Evolutionary conservation across 92 coral and sea anemone species (phyloP).

Genomic region (Epizoanthus illoricatus): DNA sequence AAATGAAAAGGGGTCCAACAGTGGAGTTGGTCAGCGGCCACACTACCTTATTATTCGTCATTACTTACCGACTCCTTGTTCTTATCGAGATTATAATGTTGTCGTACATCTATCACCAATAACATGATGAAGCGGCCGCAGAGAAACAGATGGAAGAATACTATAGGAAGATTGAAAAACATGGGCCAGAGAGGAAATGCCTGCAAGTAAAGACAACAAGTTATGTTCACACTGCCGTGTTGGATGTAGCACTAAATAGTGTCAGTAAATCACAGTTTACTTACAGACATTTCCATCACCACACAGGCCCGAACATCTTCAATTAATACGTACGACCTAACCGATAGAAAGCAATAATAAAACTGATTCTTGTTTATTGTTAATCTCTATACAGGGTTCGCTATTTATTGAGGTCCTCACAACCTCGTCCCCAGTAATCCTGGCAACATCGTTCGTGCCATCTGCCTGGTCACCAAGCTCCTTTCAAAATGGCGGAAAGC

Average conservation of each 20-base stretch:
- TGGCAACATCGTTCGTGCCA: no score
- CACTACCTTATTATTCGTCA: neutral
- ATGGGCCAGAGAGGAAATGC: conserved; percentile 8
- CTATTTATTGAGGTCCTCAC: no score
- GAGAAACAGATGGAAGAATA: conserved; percentile 9
- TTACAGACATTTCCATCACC: neutral
- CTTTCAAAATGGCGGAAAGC: no score
- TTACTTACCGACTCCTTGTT: neutral
- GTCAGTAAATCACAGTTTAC: neutral
- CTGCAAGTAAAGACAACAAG: neutral
- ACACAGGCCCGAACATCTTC: neutral
- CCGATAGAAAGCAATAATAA: neutral
- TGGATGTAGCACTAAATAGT: no score
- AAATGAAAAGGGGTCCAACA: no score
- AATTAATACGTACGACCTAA: neutral
- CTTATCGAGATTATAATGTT: neutral
- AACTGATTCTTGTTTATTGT: neutral
- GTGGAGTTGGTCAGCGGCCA: no score
- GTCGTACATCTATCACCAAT: neutral
- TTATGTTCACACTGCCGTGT: neutral
- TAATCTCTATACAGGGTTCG: no score
- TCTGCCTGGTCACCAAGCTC: no score
- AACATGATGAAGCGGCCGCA: neutral
- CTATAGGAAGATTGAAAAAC: neutral
- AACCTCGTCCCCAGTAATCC: no score